A percentile compares a stretch with the other conserved stretches of the same genome.
Conservation (phyloP, 2,113 vertebrate genomes). For the Bufo gargarizans region DNA sequence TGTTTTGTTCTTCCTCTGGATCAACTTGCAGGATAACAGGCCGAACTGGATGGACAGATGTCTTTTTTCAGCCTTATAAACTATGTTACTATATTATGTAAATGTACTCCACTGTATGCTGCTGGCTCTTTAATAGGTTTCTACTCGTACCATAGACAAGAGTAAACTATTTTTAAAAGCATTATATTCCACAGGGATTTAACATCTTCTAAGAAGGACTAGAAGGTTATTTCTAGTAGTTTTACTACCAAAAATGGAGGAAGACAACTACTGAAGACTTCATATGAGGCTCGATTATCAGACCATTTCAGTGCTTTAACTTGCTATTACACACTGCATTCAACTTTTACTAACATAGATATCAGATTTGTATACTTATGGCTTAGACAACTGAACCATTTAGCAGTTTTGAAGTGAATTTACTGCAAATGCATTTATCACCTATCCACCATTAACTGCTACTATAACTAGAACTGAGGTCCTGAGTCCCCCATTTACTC, state of each 20-base stretch:
- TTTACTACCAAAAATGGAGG: not conserved
- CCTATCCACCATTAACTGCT: no score
- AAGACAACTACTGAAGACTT: no score
- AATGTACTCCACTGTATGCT: not conserved
- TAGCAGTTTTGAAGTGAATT: no score
- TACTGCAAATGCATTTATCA: no score
- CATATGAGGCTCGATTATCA: not conserved
- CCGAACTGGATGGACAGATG: no score
- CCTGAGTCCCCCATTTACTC: no score
- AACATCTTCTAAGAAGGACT: not conserved
- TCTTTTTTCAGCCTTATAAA: no score
- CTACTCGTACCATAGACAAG: not conserved
- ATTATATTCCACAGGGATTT: not conserved
- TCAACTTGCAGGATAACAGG: no score
- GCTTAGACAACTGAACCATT: not conserved
- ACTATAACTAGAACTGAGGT: no score
- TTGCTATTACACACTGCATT: not conserved
- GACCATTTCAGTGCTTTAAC: not conserved
- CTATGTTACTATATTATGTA: no score
- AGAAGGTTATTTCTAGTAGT: not conserved
- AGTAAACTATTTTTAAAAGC: not conserved
- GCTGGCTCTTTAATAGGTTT: not conserved
- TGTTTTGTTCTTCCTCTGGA: no score
- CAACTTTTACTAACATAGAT: not conserved
- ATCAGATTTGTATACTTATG: not conserved